Evolutionary conservation across 1,140 invertebrate genomes (phyloP).

Genomic region (Lordiphosa collinella): DNA sequence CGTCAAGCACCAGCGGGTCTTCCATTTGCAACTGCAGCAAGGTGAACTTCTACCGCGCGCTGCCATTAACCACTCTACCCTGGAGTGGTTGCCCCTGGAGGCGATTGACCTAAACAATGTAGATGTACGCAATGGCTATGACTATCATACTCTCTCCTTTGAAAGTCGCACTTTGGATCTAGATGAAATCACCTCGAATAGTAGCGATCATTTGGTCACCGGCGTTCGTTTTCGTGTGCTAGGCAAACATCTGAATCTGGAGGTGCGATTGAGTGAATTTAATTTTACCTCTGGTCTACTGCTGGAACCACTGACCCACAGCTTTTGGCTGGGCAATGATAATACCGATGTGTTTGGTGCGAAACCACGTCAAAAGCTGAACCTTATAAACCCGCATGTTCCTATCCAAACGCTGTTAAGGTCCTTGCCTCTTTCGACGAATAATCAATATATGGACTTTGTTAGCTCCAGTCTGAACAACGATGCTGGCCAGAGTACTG

Average conservation of each 20-base stretch:
- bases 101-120: slow-evolving; percentile 81
- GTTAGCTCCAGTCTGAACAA: slow-evolving; percentile 84
- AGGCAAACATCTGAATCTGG: slow-evolving; percentile 90
- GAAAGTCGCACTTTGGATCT: slow-evolving; percentile 88
- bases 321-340: slow-evolving; percentile 88
- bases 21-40: slow-evolving; percentile 90
- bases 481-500: slow-evolving; percentile 90
- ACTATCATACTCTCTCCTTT: slow-evolving; percentile 88
- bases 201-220: slow-evolving; percentile 83
- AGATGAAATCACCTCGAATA: slow-evolving; percentile 86
- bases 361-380: slow-evolving; percentile 81
- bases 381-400: slow-evolving; percentile 84
- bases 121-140: slow-evolving; percentile 81
- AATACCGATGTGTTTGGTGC: slow-evolving; percentile 83
- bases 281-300: slow-evolving; percentile 88
- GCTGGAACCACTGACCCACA: slow-evolving; percentile 81
- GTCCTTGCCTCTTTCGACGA: slow-evolving; percentile 83
- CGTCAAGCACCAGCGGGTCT: slow-evolving; percentile 85
- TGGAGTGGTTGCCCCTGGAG: slow-evolving; percentile 84
- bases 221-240: slow-evolving; percentile 86
- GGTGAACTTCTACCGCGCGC: slow-evolving; percentile 84
- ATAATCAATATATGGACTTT: slow-evolving; percentile 89
- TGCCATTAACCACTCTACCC: slow-evolving; percentile 82
- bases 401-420: slow-evolving; percentile 82
- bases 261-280: slow-evolving; percentile 88